Evolutionary conservation across 2,888 invertebrate genomes (phyloP).

Genomic region (Corythucha ciliata): DNA sequence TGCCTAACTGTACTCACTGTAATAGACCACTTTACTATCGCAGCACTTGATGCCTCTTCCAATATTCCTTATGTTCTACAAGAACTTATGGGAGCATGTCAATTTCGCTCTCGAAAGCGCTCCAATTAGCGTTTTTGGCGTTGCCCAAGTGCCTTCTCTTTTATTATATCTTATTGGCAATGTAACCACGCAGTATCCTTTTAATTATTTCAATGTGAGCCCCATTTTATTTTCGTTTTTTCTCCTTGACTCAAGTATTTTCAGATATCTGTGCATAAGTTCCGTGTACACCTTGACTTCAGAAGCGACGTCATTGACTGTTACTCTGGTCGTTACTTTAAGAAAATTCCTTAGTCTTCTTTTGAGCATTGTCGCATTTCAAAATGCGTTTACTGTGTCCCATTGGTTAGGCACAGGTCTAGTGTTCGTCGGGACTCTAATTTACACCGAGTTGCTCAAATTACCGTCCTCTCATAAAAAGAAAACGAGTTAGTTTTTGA

Average conservation of each 20-base stretch:
- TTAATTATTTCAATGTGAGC: constrained; percentile 4
- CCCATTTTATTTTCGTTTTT: constrained; percentile 31
- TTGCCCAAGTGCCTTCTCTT: constrained; percentile 58
- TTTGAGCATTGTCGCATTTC: constrained; percentile 91
- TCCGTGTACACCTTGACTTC: constrained; percentile 91
- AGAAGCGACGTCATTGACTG: constrained; percentile 86
- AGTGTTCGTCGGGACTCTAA: constrained; percentile 86
- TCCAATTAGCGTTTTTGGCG: constrained; percentile 47
- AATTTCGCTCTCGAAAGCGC: constrained; percentile 60
- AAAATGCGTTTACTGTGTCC: constrained; percentile 80
- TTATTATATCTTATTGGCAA: constrained; percentile 71
- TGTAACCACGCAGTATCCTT: constrained; percentile 75
- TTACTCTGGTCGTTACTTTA: constrained; percentile 89
- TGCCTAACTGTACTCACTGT: neutral
- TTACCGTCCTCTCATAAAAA: too few species aligned
- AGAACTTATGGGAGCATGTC: constrained; percentile 69
- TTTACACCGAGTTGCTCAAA: constrained; percentile 68
- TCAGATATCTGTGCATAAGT: constrained; percentile 76
- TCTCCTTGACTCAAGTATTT: neutral
- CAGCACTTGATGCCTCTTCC: constrained; percentile 85
- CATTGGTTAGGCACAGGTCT: constrained; percentile 87
- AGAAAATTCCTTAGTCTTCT: constrained; percentile 90
- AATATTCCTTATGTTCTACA: constrained; percentile 68
- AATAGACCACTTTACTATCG: constrained; percentile 38
- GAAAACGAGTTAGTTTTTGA: too few species aligned